Evolutionary conservation across 2,888 invertebrate genomes (phyloP), one percentile per base, ranked within the genome.

Genomic region (Drosophila percnosoma): DNA sequence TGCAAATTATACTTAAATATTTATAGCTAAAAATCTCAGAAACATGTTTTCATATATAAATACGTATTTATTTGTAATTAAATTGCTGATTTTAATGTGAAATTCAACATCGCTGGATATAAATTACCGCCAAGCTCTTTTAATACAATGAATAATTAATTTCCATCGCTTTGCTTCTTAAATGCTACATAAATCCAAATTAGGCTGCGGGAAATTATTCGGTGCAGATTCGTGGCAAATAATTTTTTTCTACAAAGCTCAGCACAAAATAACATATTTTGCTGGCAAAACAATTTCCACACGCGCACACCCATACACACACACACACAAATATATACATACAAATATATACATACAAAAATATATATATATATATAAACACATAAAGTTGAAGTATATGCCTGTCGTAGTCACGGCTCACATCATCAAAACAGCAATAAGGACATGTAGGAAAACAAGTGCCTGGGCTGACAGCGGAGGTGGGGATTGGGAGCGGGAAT

Each of bases 161-260:
- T 73, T 69, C 33, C 59, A 49, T 29, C 63, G 57, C 21, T 36
- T 13, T 42, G 42, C 27, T 45, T 63, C 18, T 71, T 63, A 27
- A 73, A 83, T 75, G 66, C 63, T 83, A 72, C 71, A 73, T 75
- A 70, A 70, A 53, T 49, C 49, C 53, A 57, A 71, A 78, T 74
- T 58, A 59, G 59, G 38, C 70, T 54, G 42, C 13, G 42, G 76
- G 52, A 55, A 69, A 55, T 64, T 59, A 40, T 59, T 69, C n/a
- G 15, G 48, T 24, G 53, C 48, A 59, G 51, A 65, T 66, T 64
- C 62, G 62, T 27, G 60, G 40, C 31, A 42, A 75, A 70, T 24
- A 36, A 60, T 69, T 64, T 71, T 24, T 55, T 57, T 70, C 33
- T 31, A 24, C 48, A 66, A 55, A 75, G 74, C 68, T 80, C 60